Evolutionary conservation across 2,888 invertebrate species (phyloP), one percentile per base, ranked within the genome.

Genomic region (Chymomyza caudatula): DNA sequence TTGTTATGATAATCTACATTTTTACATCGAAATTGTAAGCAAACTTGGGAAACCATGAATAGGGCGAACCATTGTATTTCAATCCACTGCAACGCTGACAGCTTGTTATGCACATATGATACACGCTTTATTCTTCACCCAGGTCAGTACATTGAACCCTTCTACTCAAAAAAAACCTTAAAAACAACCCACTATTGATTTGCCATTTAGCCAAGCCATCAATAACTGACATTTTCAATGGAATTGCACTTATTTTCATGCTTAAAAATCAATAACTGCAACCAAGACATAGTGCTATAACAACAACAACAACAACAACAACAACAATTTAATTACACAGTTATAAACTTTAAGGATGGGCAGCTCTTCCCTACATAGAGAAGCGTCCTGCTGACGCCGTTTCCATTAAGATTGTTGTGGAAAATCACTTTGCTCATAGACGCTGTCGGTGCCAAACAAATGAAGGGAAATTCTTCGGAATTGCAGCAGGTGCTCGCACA

Each of bases 251-350:
- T 11, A 37, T 37, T 37, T 37, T 37, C 11, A 37, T 37, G 29
- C 29, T 37, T 13, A 51, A 22, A 51, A 51, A 51, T 51, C 51
- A 51, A 51, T 51, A 51, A 23, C 19, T 51, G 51, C 51, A 51
- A 17, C 6, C 22, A 15, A 22, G 51, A 15, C 23, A 0, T 23
- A 0, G 23, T 23, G 23, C 23, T 2, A 23, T 4, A 29, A 44
- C 44, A 44, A 17, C 2, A n/a, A 15, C 44, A 6, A n/a, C 13
- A 29, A 44, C 44, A 44, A 17, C 2, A n/a, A 15, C 44, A 6
- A n/a, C 13, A 8, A 11, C 53, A 4, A 53, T 25, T 53, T 53
- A 53, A 53, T 53, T 53, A 53, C 11, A 8, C 5, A 53, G 22
- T 53, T 53, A 25, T 25, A 6, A 3, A n/a, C 53, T 4, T n/a